A percentile compares a stretch with the other conserved stretches of the same genome.
These are phyloP conservation scores for Psix sp. DNA, from an alignment of 1,140 invertebrate species.

Conservation along the genomic window DNA sequence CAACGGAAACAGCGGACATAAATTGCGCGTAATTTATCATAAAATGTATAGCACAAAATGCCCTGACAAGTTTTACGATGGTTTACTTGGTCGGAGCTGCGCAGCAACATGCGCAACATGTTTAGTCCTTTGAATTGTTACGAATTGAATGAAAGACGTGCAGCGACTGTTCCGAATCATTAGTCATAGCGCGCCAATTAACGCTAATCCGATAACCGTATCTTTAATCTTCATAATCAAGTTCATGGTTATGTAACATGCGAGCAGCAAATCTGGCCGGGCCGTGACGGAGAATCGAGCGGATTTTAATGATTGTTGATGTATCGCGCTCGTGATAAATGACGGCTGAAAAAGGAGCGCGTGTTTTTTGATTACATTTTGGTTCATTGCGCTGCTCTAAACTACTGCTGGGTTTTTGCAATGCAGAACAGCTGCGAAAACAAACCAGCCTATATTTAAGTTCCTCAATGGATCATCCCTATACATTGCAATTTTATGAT, in stretches of 20 bases:
- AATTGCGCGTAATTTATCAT: background rate
- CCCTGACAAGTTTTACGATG: background rate
- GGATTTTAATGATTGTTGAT: too few species aligned
- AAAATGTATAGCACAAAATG: background rate
- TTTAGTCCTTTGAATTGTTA: slow-evolving; percentile 7
- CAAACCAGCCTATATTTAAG: slow-evolving; percentile 23
- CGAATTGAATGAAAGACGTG: slow-evolving; percentile 22
- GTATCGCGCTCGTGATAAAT: too few species aligned
- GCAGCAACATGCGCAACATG: background rate
- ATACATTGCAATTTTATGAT: slow-evolving; percentile 16
- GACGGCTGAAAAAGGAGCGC: too few species aligned
- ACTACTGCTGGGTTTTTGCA: too few species aligned
- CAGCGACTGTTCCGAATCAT: slow-evolving; percentile 19
- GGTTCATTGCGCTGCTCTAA: too few species aligned
- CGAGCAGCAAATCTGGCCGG: too few species aligned
- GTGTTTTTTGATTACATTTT: too few species aligned
- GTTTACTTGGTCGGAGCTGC: slow-evolving; percentile 5
- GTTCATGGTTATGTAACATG: slow-evolving; percentile 31
- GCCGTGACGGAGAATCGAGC: too few species aligned
- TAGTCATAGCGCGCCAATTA: slow-evolving; percentile 38
- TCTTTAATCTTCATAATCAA: slow-evolving; percentile 45
- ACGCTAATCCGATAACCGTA: slow-evolving; percentile 29
- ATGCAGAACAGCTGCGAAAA: slow-evolving; percentile 27
- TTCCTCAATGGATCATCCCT: slow-evolving; percentile 25
- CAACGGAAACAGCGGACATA: too few species aligned